A percentile compares a stretch with the other conserved stretches of the same genome.
These are phyloP conservation scores for Brachionus koreanus DNA, from an alignment of 1,140 invertebrate species.

Conservation along the genomic window DNA sequence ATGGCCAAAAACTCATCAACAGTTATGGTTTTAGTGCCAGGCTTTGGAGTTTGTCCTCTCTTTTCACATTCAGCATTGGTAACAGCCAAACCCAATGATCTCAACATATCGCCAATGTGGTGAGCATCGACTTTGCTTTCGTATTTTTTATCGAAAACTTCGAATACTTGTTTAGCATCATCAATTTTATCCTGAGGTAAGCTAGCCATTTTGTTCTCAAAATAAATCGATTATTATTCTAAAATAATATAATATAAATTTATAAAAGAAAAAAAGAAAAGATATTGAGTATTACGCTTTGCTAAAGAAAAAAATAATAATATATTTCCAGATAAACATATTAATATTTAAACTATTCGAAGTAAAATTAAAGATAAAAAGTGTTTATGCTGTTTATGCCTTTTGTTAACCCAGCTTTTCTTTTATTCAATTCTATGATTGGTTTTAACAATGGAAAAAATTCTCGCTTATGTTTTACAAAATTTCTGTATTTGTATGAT, in stretches of 20 bases:
- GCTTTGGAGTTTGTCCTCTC: conserved; percentile 42
- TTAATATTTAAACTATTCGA: background rate
- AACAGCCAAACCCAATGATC: conserved; percentile 23
- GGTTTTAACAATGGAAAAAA: background rate
- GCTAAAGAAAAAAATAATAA: too few relatives aligned
- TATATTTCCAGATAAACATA: background rate
- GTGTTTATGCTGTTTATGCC: background rate
- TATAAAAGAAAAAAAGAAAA: background rate
- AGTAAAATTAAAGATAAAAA: background rate
- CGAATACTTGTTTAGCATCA: conserved; percentile 44
- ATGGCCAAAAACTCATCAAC: conserved; percentile 45
- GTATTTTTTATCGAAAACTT: conserved; percentile 46
- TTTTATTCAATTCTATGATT: background rate
- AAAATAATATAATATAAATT: background rate
- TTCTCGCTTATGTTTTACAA: background rate
- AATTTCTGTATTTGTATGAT: background rate
- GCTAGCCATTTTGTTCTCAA: conserved; percentile 19
- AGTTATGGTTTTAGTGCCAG: conserved; percentile 40
- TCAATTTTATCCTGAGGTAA: conserved; percentile 42
- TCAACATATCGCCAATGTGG: conserved; percentile 45
- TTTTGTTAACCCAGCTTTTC: background rate
- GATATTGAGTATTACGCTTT: background rate
- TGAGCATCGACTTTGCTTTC: conserved; percentile 40
- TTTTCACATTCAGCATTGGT: conserved; percentile 43
- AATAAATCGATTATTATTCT: background rate